These are phyloP conservation scores for Lanius collurio DNA, from an alignment of 2,113 vertebrate genomes.

Conservation along the genomic window DNA sequence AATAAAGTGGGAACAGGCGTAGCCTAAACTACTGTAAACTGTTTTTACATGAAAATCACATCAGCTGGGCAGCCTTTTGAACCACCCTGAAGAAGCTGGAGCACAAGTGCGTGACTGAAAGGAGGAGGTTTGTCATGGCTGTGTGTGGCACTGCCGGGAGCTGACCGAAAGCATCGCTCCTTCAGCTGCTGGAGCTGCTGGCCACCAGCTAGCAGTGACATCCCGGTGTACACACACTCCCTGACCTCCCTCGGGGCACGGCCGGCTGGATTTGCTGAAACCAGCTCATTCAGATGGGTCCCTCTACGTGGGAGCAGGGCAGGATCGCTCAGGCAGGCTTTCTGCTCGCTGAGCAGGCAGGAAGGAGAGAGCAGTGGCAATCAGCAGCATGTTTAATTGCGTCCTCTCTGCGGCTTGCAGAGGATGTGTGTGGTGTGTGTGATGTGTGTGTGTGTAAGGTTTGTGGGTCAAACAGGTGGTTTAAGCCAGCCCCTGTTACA, in stretches of 20 bases:
- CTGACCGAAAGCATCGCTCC: rapidly evolving
- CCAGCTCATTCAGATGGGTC: neutral
- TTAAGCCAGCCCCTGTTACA: neutral
- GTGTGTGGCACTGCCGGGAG: rapidly evolving
- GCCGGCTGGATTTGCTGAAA: neutral
- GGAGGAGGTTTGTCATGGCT: rapidly evolving
- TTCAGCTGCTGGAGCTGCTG: neutral
- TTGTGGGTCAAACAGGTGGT: neutral
- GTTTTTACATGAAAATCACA: neutral
- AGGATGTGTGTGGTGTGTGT: neutral
- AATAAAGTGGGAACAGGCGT: neutral
- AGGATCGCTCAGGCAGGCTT: neutral
- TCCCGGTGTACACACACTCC: rapidly evolving
- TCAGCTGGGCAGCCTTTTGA: neutral
- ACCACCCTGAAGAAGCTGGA: neutral
- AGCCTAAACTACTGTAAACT: neutral
- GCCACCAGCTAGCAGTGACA: neutral
- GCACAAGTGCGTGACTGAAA: rapidly evolving
- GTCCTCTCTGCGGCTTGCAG: neutral
- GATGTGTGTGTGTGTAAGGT: neutral
- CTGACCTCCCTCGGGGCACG: neutral
- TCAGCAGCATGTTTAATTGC: neutral
- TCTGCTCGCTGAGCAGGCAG: neutral
- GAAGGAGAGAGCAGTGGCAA: neutral
- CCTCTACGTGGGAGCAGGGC: neutral